Evolutionary conservation across 2,888 invertebrate genomes (phyloP), one percentile per base, ranked within the genome.

Genomic region (Magallana nippona): DNA sequence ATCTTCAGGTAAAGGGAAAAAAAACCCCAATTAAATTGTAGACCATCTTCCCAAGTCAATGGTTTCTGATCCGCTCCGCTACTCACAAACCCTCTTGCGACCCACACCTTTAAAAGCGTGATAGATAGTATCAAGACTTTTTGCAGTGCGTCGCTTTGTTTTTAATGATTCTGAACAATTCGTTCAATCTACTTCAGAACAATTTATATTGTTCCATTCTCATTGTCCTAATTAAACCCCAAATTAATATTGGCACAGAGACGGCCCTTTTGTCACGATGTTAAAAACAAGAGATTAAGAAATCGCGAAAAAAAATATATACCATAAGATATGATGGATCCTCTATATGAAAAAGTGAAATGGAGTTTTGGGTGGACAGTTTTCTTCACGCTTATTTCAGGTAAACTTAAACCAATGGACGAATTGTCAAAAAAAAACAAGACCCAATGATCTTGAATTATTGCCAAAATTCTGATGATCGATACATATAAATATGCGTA

Each of bases 171-270:
- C 71, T 71, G 22, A 19, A 32, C 27, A 71, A 32, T 27, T 71
- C 32, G 32, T 32, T 27, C 15, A 27, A 10, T 71, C 44, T 0
- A 32, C 15, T 1, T 60, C n/a, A 27, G 71, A 71, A 27, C 11
- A 13, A 5, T 71, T 32, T 22, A 71, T 27, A 71, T 71, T 71
- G 71, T 27, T 27, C 32, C 13, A 27, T 71, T 22, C 15, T 71
- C 27, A 27, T 27, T 27, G 71, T 71, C 71, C 71, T 27, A 71
- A 71, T 71, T 71, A 71, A 71, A 71, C 32, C 71, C 27, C 27
- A 27, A 60, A 60, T 60, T 71, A 27, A 27, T 13, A 71, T 15
- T 11, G 32, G 44, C 44, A 71, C 22, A 13, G 15, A 22, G 15
- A 27, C 32, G 27, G 2, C n/a, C 27, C 0, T 32, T 27, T 22